phyloP scores from a whole-genome alignment of 2,113 vertebrate genomes.

The Fregata magnificens region DNA sequence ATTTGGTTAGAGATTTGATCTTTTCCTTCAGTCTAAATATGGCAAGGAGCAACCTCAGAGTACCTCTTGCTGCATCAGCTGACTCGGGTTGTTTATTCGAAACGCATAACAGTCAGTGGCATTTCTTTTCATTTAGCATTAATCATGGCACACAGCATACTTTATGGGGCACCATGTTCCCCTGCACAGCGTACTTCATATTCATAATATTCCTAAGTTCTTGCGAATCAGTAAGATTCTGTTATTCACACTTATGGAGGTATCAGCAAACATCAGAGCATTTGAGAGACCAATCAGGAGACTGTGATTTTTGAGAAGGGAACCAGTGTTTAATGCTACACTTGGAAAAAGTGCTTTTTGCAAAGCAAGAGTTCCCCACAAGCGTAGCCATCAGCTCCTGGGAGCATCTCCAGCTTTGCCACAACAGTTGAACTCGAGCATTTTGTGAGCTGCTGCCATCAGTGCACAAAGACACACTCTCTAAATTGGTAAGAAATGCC shows the following conservation, averaged over 20 bases:
- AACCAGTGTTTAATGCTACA: neutral
- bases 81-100: fast-evolving
- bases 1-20: neutral
- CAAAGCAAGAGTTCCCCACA: too few relatives aligned
- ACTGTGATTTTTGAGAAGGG: neutral
- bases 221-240: neutral
- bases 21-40: neutral
- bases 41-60: neutral
- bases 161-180: neutral
- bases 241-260: neutral
- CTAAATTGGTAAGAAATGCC: fast-evolving
- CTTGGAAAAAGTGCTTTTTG: neutral
- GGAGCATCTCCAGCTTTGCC: neutral
- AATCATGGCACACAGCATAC: neutral
- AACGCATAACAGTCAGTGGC: neutral
- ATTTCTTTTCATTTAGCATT: neutral
- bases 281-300: neutral
- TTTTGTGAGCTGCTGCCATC: neutral
- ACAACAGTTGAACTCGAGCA: fast-evolving
- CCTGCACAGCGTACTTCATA: neutral
- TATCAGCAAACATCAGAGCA: neutral
- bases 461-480: fast-evolving
- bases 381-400: neutral
- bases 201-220: neutral
- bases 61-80: neutral